Evolutionary conservation across 2,113 vertebrate genomes (phyloP).

Genomic region (Rhinolophus sinicus): DNA sequence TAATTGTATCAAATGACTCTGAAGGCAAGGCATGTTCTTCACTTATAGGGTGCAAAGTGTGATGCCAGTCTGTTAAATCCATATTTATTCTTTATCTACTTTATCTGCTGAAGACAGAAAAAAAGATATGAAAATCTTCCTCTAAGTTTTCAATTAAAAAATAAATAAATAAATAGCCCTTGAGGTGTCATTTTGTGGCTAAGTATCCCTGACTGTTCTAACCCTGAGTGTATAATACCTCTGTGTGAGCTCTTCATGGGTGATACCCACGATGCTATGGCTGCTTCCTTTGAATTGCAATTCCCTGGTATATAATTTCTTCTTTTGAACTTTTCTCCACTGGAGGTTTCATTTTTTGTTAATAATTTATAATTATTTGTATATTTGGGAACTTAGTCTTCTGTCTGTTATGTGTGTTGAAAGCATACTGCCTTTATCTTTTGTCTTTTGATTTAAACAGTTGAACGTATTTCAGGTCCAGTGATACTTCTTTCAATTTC

Average conservation of each 20-base stretch:
- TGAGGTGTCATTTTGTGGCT: background rate
- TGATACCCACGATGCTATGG: background rate
- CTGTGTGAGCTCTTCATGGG: background rate
- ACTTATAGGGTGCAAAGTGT: background rate
- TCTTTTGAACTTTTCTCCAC: background rate
- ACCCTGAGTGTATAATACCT: background rate
- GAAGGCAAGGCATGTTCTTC: background rate
- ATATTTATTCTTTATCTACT: background rate
- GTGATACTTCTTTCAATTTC: background rate
- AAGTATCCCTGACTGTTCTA: background rate
- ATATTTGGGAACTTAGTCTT: background rate
- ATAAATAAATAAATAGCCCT: background rate
- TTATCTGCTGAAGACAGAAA: background rate
- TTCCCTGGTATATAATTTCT: background rate
- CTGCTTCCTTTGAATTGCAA: background rate
- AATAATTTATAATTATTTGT: background rate
- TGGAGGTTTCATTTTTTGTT: background rate
- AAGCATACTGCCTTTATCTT: background rate
- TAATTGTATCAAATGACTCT: background rate
- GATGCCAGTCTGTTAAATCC: background rate
- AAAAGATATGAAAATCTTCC: background rate
- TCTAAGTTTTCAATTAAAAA: background rate
- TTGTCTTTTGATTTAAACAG: background rate
- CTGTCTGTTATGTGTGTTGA: background rate
- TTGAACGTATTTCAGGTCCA: background rate